Percentiles rank a stretch among this genome's conserved stretches.
Evolutionary conservation across 2,888 invertebrate species (phyloP).

Genomic region (Ophioninae sp.): DNA sequence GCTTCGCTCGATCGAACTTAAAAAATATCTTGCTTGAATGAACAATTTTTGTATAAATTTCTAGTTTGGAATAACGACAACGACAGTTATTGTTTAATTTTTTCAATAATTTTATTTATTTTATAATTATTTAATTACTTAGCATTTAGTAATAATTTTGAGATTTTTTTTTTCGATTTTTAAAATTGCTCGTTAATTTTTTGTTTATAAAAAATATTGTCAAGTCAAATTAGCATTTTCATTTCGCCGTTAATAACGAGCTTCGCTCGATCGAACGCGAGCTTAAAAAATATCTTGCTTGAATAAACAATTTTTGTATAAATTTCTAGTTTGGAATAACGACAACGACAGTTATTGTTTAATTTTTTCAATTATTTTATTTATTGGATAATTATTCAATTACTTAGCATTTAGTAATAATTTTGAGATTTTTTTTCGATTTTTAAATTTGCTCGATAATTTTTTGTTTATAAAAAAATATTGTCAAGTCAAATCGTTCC

Average conservation of each 20-base stretch:
- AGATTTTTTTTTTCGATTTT: too few species aligned
- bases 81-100: neutral
- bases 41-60: constrained; percentile 9
- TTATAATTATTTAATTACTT: neutral
- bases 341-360: neutral
- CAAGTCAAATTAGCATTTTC: constrained; percentile 58
- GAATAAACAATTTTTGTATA: constrained; percentile 17
- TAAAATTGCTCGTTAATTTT: too few species aligned
- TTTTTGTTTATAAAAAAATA: too few species aligned
- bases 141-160: too few species aligned
- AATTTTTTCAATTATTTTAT: neutral
- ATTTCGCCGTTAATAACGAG: constrained; percentile 53
- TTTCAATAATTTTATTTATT: neutral
- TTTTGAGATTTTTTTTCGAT: too few species aligned
- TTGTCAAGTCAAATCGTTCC: too few species aligned
- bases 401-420: neutral
- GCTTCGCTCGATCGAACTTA: constrained; percentile 44
- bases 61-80: neutral
- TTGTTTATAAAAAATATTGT: too few species aligned
- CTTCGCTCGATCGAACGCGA: constrained; percentile 50
- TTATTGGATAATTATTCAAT: neutral
- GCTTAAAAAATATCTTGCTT: constrained; percentile 30
- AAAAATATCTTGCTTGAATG: constrained; percentile 31
- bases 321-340: neutral
- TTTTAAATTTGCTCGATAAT: too few species aligned